A percentile compares a stretch with the other conserved stretches of the same genome.
These are phyloP conservation scores for Pedetes capensis DNA, from an alignment of 2,113 vertebrate species.

Conservation along the genomic window DNA sequence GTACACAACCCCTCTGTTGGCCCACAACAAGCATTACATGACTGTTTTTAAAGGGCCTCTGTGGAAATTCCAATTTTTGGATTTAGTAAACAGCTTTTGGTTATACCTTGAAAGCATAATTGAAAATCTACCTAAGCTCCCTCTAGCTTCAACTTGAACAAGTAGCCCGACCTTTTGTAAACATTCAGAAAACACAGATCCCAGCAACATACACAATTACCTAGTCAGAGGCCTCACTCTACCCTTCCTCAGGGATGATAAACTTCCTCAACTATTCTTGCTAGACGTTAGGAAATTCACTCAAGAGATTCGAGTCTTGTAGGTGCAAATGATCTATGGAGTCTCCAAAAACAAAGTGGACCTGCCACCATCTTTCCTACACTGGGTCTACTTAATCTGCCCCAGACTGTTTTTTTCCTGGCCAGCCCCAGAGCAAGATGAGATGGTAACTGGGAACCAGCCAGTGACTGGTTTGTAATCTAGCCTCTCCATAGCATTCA, in stretches of 20 bases:
- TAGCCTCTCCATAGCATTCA: background rate
- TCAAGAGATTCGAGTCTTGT: background rate
- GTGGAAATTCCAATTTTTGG: constrained; percentile 44
- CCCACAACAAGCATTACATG: background rate
- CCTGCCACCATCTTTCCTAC: constrained; percentile 5
- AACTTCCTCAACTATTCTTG: background rate
- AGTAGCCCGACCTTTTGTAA: constrained; percentile 44
- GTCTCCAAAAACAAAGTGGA: constrained; percentile 39
- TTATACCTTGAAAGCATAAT: constrained; percentile 49
- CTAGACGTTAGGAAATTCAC: constrained; percentile 9
- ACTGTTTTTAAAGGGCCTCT: constrained; percentile 34
- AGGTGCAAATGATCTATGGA: background rate
- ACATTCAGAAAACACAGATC: constrained; percentile 58
- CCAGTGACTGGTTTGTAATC: background rate
- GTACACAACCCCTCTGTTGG: constrained; percentile 11
- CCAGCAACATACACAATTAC: constrained; percentile 53
- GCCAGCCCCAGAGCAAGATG: constrained; percentile 8
- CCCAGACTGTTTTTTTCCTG: background rate
- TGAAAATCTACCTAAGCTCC: constrained; percentile 59
- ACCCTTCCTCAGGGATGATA: background rate
- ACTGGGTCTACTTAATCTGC: background rate
- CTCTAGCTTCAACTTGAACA: constrained; percentile 49
- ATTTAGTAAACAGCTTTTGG: constrained; percentile 60
- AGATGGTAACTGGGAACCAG: constrained; percentile 44
- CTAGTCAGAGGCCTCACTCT: background rate